Base-by-base conservation (phyloP, 2,888 invertebrate genomes). In the Apamea anceps region DNA sequence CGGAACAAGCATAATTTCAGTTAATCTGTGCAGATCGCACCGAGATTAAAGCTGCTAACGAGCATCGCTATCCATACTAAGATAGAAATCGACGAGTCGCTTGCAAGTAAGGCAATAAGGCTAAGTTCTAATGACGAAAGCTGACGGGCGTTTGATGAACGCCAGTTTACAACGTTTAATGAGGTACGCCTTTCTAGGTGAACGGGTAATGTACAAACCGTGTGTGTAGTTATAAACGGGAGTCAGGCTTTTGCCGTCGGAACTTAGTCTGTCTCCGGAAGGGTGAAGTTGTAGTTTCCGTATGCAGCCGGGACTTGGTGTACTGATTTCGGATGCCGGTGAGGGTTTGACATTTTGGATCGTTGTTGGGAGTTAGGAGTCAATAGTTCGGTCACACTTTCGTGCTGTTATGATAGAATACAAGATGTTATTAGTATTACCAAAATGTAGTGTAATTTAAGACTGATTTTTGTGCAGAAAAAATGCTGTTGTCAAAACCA, bases 1-100 rank as follows among this genome's bases (percentile, higher is more conserved):
- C 42, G 13, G 54, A 51, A 62, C 28, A n/a, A 75, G 12, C 45
- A 75, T 81, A 75, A 87, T 67, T 75, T 84, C 66, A 77, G 72
- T 70, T 77, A 79, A 85, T 85, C 67, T 77, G 78, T 81, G 72
- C 74, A 77, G 68, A 79, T 81, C 54, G 28, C 32, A 81, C 60
- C 21, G 32, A 73, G 81, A 79, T 81, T 70, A 79, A 77, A 81
- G 75, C 77, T 57, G 54, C 79, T 86, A 86, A 86, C 85, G 82
- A 86, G 77, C 79, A 79, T 71, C 75, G 70, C 51, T 72, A 81
- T 63, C 87, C 85, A 85, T 85, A 85, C 85, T 81, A 28, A 79
- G 86, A 70, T 77, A 81, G 85, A 85, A 85, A 86, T 85, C 86
- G 77, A 70, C 37, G 25, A 72, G 42, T 72, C n/a, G 60, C 68